Evolutionary conservation across 1,140 invertebrate genomes (phyloP).

Genomic region (Pseudomyrmex sp.): DNA sequence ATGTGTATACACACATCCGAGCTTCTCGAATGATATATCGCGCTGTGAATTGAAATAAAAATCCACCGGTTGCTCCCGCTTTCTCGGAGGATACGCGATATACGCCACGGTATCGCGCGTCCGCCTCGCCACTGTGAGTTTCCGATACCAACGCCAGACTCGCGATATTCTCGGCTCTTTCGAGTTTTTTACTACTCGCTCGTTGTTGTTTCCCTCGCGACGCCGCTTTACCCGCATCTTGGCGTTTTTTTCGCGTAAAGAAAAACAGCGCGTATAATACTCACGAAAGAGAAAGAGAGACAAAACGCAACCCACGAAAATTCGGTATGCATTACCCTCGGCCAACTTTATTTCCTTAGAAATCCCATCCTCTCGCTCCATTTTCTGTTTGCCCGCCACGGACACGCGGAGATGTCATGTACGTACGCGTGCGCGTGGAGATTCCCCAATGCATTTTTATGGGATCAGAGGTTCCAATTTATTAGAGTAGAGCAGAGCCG

Average conservation of each 20-base stretch:
- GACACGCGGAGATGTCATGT: neutral
- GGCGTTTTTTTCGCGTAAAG: slow-evolving; percentile 34
- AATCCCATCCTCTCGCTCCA: slow-evolving; percentile 11
- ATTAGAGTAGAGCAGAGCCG: slow-evolving; percentile 74
- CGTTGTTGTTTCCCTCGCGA: slow-evolving; percentile 5
- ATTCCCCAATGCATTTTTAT: slow-evolving; percentile 82
- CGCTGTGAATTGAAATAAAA: slow-evolving; percentile 80
- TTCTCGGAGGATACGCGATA: slow-evolving; percentile 72
- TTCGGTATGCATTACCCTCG: slow-evolving; percentile 74
- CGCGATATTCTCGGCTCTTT: neutral
- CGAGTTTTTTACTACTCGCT: slow-evolving; percentile 13
- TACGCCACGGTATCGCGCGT: slow-evolving; percentile 4
- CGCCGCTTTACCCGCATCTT: slow-evolving; percentile 8
- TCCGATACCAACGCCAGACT: slow-evolving; percentile 62
- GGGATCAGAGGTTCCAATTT: slow-evolving; percentile 79
- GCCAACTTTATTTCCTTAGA: slow-evolving; percentile 71
- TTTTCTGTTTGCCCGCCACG: slow-evolving; percentile 16
- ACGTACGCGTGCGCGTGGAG: neutral
- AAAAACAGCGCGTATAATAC: slow-evolving; percentile 18
- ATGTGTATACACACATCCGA: neutral
- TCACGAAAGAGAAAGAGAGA: slow-evolving; percentile 41
- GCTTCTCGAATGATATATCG: slow-evolving; percentile 76
- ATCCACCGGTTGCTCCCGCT: slow-evolving; percentile 82
- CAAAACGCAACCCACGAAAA: slow-evolving; percentile 66
- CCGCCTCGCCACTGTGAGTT: slow-evolving; percentile 56